Evolutionary conservation across 2,888 invertebrate species (phyloP), one percentile per base, ranked within the genome.

Genomic region (Pseudococcus longispinus): DNA sequence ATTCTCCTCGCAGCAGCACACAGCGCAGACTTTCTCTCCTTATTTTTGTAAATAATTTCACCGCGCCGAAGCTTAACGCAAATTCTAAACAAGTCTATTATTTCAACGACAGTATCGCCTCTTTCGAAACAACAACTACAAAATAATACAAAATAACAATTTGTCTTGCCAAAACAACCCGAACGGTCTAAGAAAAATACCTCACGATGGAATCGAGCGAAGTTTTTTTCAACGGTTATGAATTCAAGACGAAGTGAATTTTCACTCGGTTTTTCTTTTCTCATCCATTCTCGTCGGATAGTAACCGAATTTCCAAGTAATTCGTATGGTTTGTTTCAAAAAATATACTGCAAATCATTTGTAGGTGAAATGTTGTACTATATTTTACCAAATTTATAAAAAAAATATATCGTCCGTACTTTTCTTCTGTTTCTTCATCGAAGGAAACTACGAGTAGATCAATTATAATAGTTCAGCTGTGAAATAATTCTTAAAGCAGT

Each of bases 1-100:
- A 20, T 26, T 9, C 29, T 70, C n/a, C n/a, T n/a, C n/a, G n/a
- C n/a, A n/a, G n/a, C n/a, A n/a, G n/a, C n/a, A n/a, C n/a, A n/a
- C n/a, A n/a, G 18, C 60, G 23, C 23, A 60, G 23, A 60, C 60
- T 55, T 60, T 29, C 70, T 70, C 29, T 70, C 70, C 29, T 70
- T 70, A 70, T 70, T 70, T 70, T 70, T 70, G 70, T 70, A 70
- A 70, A 70, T 70, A 70, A 70, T 70, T 70, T 70, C 29, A 29
- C 18, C 13, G 20, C 65, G 70, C 26, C 29, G 15, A 13, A 29
- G 70, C 70, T 70, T 70, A 70, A 29, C 18, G 15, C 29, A 70
- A 70, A 70, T 70, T 70, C 70, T 70, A 70, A 70, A 70, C 70
- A 70, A 70, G 70, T 13, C 29, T 60, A 60, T 60, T 60, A 60